Base-by-base conservation (phyloP, 2,888 invertebrate species). In the Acleris literana region DNA sequence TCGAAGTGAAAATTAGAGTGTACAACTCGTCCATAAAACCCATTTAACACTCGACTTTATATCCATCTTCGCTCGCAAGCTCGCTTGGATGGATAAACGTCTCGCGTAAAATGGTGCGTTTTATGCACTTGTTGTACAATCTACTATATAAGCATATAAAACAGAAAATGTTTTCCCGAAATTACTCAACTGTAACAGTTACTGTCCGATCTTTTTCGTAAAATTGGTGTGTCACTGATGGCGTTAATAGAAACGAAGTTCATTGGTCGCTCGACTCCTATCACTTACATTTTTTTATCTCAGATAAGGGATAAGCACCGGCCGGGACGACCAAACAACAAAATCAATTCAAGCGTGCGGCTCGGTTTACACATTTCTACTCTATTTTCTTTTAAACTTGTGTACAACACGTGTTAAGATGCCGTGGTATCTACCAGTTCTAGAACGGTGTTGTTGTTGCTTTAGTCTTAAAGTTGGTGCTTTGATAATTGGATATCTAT, bases 401-500 rank as follows among this genome's bases (percentile, higher is more conserved):
- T 51, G 56, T 39, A 39, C 62, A 63, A 55, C 25, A 60, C 29
- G 52, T 64, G 56, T 53, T 18, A 71, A 68, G 60, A 80, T 80
- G 79, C 72, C 68, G 22, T 72, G 72, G 29, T 68, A 60, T 52
- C 64, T 89, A 51, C 91, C 91, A 2, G 79, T 84, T 48, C 70
- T 86, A 5, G 71, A 72, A 1, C 83, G 75, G 69, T 90, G 86
- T 69, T 90, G 90, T 76, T 89, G 76, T 72, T 90, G 90, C 72
- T 73, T 88, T 17, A 78, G 87, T 7, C 68, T 91, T 49, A 78
- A 82, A 67, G 78, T 82, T 51, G 91, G 88, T 17, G 81, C 85
- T 0, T 74, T 91, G 46, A 71, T 90, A 33, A 86, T 91, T 56
- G 92, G 91, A 74, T 92, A 92, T 79, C 39, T 85, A 51, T 86